Evolutionary conservation across 2,797 vertebrate species (phyloP).

Genomic region (Myotis findleyi): DNA sequence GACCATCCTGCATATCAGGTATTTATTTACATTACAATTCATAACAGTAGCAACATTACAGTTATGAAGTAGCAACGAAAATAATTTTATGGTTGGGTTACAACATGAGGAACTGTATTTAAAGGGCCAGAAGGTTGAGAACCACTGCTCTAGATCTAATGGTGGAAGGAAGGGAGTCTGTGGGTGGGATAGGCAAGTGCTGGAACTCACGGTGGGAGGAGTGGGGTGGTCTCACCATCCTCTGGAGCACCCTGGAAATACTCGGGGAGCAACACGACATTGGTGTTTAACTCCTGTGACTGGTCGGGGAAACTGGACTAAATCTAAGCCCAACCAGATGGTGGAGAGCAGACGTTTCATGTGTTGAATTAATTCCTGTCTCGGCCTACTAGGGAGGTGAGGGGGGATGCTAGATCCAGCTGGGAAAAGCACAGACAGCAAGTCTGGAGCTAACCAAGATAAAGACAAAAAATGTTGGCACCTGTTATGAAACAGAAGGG

Average conservation of each 20-base stretch:
- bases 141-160: neutral
- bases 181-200: neutral
- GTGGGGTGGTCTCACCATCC: neutral
- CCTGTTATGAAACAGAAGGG: constrained; percentile 59
- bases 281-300: neutral
- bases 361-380: constrained; percentile 28
- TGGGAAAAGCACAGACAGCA: constrained; percentile 59
- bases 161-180: neutral
- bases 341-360: neutral
- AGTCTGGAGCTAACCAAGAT: constrained; percentile 50
- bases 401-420: neutral
- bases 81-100: too few species aligned
- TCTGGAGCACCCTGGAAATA: neutral
- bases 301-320: neutral
- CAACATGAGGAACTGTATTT: too few species aligned
- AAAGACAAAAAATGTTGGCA: constrained; percentile 45
- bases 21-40: too few species aligned
- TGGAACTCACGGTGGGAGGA: neutral
- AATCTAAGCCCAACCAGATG: constrained; percentile 18
- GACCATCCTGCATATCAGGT: too few species aligned
- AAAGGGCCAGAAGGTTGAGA: too few species aligned
- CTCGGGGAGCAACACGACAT: neutral
- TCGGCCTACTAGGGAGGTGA: neutral
- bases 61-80: too few species aligned
- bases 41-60: too few species aligned